Evolutionary conservation across 2,797 vertebrate genomes (phyloP), one percentile per base, ranked within the genome.

Genomic region (Sebastolobus alascanus): DNA sequence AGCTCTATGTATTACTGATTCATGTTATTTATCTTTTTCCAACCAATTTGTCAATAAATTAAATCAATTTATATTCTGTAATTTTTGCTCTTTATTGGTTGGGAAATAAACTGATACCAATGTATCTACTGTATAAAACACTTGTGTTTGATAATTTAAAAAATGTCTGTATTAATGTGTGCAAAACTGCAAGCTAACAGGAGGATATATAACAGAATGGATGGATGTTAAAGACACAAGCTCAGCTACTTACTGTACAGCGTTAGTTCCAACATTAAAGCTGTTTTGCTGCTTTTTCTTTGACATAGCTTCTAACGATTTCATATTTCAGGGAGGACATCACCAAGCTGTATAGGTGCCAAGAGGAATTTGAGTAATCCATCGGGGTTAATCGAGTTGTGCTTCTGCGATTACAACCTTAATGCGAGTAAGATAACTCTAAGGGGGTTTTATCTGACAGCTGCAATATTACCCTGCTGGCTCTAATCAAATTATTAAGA

Each of bases 321-420:
- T 37, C 18, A 74, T 75, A 66, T 55, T 29, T 54, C 31, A 52
- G 3, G 40, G 59, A 55, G 43, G 16, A 76, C 72, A 79, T 76
- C 68, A 40, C 59, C 43, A 25, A 78, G 59, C 75, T 81, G 68
- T 8, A 22, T 2, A 46, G 65, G 75, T 74, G 79, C 85, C 81
- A 76, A 54, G 68, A 83, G 81, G 82, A 88, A 84, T 74, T 50
- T 56, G 43, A 77, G 82, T 84, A 86, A 90, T 84, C 77, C 82
- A 69, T 75, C 79, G 37, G 74, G 74, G 80, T 73, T 87, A 88
- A 89, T 85, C 72, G 72, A 88, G 79, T 84, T 84, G 75, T 77
- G 78, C 82, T 56, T 58, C 69, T 66, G 67, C 37, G 74, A 86
- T 83, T 89, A 88, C 85, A 89, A 82, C 84, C 61, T 71, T 84